Percentiles rank a stretch among this genome's conserved stretches.
phyloP scores from a whole-genome alignment of 2,113 vertebrate species.

The Callopanchax toddi region DNA sequence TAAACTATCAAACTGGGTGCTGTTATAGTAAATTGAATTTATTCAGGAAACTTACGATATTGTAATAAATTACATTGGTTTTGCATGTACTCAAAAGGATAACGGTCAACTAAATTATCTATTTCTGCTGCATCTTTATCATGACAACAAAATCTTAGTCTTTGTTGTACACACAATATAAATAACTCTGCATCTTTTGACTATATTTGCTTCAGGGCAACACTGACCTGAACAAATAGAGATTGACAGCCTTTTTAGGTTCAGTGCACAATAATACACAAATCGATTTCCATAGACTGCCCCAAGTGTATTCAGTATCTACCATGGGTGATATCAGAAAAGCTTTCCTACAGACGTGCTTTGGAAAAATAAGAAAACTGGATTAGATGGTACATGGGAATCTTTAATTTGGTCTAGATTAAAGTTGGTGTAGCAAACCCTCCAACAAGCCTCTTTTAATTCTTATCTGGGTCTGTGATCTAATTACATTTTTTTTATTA shows the following conservation, averaged over 20 bases:
- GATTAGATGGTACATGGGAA: constrained; percentile 47
- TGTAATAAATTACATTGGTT: too few species aligned
- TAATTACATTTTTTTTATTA: not conserved
- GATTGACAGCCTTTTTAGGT: constrained; percentile 60
- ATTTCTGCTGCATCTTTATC: constrained; percentile 1
- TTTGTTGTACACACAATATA: not conserved
- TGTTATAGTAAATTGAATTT: too few species aligned
- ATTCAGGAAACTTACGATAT: too few species aligned
- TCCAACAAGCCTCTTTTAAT: constrained; percentile 8
- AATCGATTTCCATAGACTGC: constrained; percentile 50
- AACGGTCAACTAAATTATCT: too few species aligned
- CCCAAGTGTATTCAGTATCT: constrained; percentile 15
- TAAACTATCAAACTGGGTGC: too few species aligned
- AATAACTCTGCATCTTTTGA: constrained; percentile 1
- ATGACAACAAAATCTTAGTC: not conserved
- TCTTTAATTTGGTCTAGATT: constrained; percentile 49
- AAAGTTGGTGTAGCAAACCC: constrained; percentile 26
- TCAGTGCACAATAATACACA: constrained; percentile 58
- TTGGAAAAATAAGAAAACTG: constrained; percentile 15
- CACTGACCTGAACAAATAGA: constrained; percentile 67
- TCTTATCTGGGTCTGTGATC: constrained; percentile 2
- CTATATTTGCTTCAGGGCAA: constrained; percentile 12
- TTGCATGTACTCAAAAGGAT: too few species aligned
- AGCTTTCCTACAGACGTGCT: constrained; percentile 8
- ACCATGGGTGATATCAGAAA: constrained; percentile 11